phyloP scores from a whole-genome alignment of 1,140 invertebrate species.

The Tribolium castaneum region DNA sequence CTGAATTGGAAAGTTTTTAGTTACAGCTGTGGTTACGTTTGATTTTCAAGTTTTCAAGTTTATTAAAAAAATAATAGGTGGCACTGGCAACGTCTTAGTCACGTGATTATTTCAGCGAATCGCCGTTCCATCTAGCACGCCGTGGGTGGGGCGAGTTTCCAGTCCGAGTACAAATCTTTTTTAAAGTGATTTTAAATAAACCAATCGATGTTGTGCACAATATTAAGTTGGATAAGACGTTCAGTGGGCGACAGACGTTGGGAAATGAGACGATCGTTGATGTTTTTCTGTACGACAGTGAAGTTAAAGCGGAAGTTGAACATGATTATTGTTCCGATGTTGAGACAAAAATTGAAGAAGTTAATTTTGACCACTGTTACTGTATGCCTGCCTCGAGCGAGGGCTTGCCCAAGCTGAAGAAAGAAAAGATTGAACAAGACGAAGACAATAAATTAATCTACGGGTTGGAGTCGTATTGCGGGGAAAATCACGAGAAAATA shows the following conservation, averaged over 20 bases:
- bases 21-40: too few relatives aligned
- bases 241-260: conserved; percentile 86
- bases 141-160: conserved; percentile 94
- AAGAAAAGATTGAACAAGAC: conserved; percentile 16
- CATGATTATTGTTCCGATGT: conserved; percentile 54
- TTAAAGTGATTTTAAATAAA: conserved; percentile 79
- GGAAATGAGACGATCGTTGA: conserved; percentile 82
- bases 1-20: too few relatives aligned
- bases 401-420: conserved; percentile 11
- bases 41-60: too few relatives aligned
- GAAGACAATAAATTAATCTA: conserved; percentile 44
- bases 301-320: conserved; percentile 30
- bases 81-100: not conserved
- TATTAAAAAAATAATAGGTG: too few relatives aligned
- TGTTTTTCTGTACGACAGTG: conserved; percentile 70
- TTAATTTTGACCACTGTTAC: conserved; percentile 51
- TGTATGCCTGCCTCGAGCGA: conserved; percentile 39
- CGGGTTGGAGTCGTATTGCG: conserved; percentile 46
- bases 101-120: conserved; percentile 65
- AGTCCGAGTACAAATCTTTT: conserved; percentile 82
- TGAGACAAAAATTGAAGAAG: conserved; percentile 32
- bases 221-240: conserved; percentile 85
- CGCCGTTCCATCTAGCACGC: conserved; percentile 85
- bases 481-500: not conserved
- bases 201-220: conserved; percentile 84